These are phyloP conservation scores for Pachymerium ferrugineum DNA, from an alignment of 2,888 invertebrate species.

Conservation along the genomic window DNA sequence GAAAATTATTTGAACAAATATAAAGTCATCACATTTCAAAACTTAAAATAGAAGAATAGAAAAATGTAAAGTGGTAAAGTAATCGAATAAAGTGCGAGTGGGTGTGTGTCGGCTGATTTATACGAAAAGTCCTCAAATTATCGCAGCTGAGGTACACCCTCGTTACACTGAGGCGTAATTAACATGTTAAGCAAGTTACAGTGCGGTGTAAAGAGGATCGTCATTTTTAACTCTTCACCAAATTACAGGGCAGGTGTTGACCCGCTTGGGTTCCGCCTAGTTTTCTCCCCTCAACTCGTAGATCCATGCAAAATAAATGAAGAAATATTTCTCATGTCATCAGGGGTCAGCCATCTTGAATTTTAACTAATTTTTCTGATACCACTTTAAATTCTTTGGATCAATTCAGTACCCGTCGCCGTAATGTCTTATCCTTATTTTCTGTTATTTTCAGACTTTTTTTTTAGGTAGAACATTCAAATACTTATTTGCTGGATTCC, in stretches of 20 bases:
- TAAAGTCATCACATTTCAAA: not conserved
- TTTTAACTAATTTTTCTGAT: too few species aligned
- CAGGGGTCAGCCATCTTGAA: conserved; percentile 21
- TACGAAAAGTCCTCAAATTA: conserved; percentile 23
- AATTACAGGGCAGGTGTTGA: conserved; percentile 27
- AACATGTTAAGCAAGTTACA: not conserved
- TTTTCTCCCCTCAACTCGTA: conserved; percentile 17
- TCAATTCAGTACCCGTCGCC: too few species aligned
- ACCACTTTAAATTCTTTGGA: too few species aligned
- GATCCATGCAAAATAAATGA: conserved; percentile 8
- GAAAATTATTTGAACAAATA: too few species aligned
- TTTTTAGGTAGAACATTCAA: too few species aligned
- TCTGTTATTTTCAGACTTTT: too few species aligned
- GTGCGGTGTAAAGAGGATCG: not conserved
- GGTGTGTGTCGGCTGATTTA: conserved; percentile 25
- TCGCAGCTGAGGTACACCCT: conserved; percentile 6
- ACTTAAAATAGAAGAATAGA: conserved; percentile 1
- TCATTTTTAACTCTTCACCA: conserved; percentile 27
- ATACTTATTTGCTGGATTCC: too few species aligned
- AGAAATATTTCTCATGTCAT: conserved; percentile 25
- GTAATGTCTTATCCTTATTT: too few species aligned
- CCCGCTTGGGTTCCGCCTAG: conserved; percentile 14
- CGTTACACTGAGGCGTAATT: not conserved
- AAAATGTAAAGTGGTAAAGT: too few species aligned
- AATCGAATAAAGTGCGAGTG: conserved; percentile 27